phyloP scores from a whole-genome alignment of 1,140 invertebrate genomes.

The Drosophila setifemur region DNA sequence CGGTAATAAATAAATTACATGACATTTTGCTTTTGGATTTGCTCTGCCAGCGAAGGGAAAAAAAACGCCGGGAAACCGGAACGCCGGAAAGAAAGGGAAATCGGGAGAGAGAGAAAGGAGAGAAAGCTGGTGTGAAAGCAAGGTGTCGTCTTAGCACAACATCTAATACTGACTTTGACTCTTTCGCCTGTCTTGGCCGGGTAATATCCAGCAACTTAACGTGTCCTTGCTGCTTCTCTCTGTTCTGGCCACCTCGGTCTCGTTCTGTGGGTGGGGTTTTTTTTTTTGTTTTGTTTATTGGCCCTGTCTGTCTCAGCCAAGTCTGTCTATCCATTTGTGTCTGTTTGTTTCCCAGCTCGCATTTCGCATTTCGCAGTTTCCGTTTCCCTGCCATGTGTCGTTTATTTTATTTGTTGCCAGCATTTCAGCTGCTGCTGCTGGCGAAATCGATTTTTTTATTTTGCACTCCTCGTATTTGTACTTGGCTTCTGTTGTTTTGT shows the following conservation, averaged over 20 bases:
- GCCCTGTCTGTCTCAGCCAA: constrained; percentile 52
- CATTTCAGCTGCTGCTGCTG: constrained; percentile 24
- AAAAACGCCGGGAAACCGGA: not conserved
- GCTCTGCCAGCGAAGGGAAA: not conserved
- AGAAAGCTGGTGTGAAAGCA: constrained; percentile 7
- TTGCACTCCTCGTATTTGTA: constrained; percentile 40
- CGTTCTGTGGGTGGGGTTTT: too few relatives aligned
- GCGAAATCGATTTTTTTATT: constrained; percentile 72
- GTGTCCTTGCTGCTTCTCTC: constrained; percentile 7
- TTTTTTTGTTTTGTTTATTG: constrained; percentile 49
- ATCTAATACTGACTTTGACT: constrained; percentile 45
- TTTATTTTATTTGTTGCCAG: constrained; percentile 65
- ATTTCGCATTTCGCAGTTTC: constrained; percentile 27
- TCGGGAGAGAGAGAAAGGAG: too few relatives aligned
- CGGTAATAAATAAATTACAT: constrained; percentile 72
- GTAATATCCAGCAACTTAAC: constrained; percentile 35
- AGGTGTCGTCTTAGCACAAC: constrained; percentile 41
- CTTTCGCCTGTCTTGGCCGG: constrained; percentile 32
- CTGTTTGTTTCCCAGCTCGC: constrained; percentile 39
- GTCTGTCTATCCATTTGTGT: constrained; percentile 44
- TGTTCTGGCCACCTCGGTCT: not conserved
- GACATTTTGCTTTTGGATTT: constrained; percentile 38
- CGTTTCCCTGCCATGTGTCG: constrained; percentile 39
- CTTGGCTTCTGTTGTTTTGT: constrained; percentile 52
- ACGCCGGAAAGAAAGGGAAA: not conserved